These are phyloP conservation scores for Eubasilissa regina DNA, from an alignment of 1,140 invertebrate genomes.

Conservation along the genomic window DNA sequence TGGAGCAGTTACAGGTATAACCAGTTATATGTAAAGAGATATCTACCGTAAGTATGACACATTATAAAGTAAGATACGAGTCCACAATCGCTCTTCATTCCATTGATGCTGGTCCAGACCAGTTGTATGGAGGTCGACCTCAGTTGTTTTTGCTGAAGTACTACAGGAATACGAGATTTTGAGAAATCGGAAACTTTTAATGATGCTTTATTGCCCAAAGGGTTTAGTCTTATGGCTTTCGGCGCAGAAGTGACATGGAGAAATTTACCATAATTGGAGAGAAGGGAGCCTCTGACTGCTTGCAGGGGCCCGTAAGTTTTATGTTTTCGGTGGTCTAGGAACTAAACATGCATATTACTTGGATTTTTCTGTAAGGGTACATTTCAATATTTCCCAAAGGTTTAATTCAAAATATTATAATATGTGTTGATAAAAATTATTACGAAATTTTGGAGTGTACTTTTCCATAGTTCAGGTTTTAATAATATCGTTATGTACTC, in stretches of 20 bases:
- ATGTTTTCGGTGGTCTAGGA: neutral
- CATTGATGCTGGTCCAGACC: conserved; percentile 12
- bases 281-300: neutral
- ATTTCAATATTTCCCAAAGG: no score
- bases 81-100: conserved; percentile 33
- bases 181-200: conserved; percentile 50
- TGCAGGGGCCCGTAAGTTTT: neutral
- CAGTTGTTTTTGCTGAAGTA: conserved; percentile 24
- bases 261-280: conserved; percentile 11
- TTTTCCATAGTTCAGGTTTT: no score
- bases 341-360: no score
- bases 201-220: conserved; percentile 41
- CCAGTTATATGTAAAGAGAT: no score
- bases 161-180: conserved; percentile 47
- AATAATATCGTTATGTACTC: no score
- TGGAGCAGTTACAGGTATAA: no score
- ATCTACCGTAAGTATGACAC: no score
- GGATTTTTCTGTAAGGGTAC: no score
- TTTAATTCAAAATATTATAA: no score
- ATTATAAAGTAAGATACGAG: neutral
- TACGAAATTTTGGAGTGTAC: no score
- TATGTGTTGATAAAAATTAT: no score
- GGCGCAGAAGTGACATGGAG: neutral
- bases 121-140: conserved; percentile 38
- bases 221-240: neutral